These are phyloP conservation scores for Napeogenes sylphis DNA, from an alignment of 2,888 invertebrate genomes.

Conservation along the genomic window DNA sequence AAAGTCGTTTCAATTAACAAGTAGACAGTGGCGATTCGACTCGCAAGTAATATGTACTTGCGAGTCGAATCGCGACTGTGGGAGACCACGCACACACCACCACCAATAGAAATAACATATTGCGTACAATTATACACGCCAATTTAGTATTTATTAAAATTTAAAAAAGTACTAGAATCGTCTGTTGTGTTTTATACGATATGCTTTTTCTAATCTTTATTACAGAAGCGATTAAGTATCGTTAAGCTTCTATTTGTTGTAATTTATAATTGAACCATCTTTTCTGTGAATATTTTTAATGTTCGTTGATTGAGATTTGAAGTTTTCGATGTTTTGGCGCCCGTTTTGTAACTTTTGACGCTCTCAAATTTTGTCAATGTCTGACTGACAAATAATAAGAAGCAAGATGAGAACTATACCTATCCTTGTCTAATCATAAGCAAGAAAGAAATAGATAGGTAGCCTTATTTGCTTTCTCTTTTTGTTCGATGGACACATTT, in stretches of 20 bases:
- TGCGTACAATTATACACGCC: conserved; percentile 36
- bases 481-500: no score
- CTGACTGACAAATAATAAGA: no score
- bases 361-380: no score
- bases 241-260: conserved; percentile 56
- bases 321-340: no score
- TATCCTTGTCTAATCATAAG: no score
- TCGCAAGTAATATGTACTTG: not conserved
- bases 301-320: no score
- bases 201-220: conserved; percentile 59
- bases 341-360: no score
- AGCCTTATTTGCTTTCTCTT: no score
- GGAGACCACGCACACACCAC: conserved; percentile 52
- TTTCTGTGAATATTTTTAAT: no score
- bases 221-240: conserved; percentile 62
- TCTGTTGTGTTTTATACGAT: conserved; percentile 35
- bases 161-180: conserved; percentile 6
- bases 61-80: conserved; percentile 56
- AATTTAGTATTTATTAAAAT: conserved; percentile 8
- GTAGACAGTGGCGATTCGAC: conserved; percentile 26
- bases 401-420: no score
- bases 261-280: conserved; percentile 38
- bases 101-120: conserved; percentile 44
- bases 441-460: no score
- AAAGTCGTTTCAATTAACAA: conserved; percentile 25